Percentiles rank a stretch among this genome's conserved stretches.
These are phyloP conservation scores for Natator depressus DNA, from an alignment of 2,113 vertebrate species.

Conservation along the genomic window DNA sequence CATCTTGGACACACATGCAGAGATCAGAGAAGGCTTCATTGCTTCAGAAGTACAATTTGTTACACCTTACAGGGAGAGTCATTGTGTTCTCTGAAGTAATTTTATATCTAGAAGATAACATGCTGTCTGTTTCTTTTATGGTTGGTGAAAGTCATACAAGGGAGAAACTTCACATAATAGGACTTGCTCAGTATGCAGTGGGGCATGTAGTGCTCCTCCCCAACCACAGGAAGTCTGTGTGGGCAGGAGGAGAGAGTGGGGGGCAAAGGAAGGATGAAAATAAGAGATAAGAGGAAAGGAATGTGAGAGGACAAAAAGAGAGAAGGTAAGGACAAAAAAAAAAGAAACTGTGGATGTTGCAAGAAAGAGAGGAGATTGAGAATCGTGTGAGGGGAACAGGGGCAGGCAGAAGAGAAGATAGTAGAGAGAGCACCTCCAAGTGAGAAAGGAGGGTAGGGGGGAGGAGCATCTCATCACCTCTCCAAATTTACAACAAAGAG, in stretches of 20 bases:
- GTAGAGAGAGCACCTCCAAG: too few relatives aligned
- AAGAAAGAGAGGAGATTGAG: neutral
- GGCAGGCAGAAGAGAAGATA: neutral
- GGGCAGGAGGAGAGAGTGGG: neutral
- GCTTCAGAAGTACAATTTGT: neutral
- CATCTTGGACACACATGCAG: neutral
- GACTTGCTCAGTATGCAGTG: neutral
- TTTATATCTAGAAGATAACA: constrained; percentile 35
- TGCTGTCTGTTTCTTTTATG: neutral
- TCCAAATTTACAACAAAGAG: neutral
- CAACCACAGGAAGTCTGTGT: neutral
- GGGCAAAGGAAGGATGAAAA: neutral
- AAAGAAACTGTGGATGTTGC: neutral
- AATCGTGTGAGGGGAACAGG: neutral
- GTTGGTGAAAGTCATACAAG: neutral
- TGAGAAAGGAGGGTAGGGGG: neutral
- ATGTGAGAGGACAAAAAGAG: neutral
- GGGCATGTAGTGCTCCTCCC: neutral
- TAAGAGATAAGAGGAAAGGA: neutral
- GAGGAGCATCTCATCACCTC: neutral
- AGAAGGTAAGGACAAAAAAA: neutral
- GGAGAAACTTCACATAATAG: neutral
- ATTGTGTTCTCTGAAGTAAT: neutral
- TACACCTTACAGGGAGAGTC: neutral
- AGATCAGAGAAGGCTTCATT: neutral